Base-by-base conservation (phyloP, 2,888 invertebrate species). In the Phalera bucephala region DNA sequence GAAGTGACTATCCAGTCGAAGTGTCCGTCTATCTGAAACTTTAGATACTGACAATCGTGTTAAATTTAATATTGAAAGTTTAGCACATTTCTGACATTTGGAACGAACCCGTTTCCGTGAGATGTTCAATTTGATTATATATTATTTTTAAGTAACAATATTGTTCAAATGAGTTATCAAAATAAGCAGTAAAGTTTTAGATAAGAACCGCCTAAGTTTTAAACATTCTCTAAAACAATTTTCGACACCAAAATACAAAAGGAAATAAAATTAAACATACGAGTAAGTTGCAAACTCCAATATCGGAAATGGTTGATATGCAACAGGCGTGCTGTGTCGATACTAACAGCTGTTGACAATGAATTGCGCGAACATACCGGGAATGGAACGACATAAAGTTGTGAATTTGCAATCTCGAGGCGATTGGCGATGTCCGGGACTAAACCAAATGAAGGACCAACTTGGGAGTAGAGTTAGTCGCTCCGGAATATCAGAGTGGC, bases 381-480 rank as follows among this genome's bases (percentile, higher is more conserved):
- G 31, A 32, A 36, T 23, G 27, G 28, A 28, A 40, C 33, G 25
- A 35, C 39, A 44, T 28, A 34, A 56, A 61, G 42, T 64, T 61
- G 50, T 54, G 56, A 61, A 58, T 55, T 60, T 53, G 52, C 59
- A 57, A 64, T 68, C 54, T 58, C 53, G 45, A 31, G 37, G 33
- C 59, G 47, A 68, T 67, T 64, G 63, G 48, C 52, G 48, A 55
- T 45, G 46, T 45, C 59, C 55, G 46, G 52, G 47, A 64, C 53
- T 56, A 52, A 59, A 55, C 51, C 53, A 61, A 63, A 64, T 57
- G 58, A 52, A 63, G 55, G 54, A 60, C 50, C 50, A 65, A 65
- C 57, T 72, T 61, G 44, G 52, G 33, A 63, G 45, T 50, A 41
- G 49, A 38, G 50, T 54, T 65, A 72, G 55, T 73, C 67, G 40